Base-by-base conservation (phyloP, 1,140 invertebrate genomes). In the Calycopis cecrops region DNA sequence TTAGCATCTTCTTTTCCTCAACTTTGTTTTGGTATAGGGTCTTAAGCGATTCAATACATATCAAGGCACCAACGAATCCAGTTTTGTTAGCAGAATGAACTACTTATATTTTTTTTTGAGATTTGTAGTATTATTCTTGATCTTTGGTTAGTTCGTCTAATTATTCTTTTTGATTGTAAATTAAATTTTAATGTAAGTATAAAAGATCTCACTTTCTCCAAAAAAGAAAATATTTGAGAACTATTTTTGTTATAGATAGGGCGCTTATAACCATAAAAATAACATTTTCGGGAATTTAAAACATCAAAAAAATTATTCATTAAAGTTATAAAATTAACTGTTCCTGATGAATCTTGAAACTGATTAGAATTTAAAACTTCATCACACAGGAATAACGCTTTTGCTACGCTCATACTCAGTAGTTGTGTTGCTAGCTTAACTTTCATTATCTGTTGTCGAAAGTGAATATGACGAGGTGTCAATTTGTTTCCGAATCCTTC, bases 41-140 rank as follows among this genome's bases (percentile, higher is more conserved):
- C 55, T 59, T 59, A 2, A 55, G 10, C 35, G 53, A 55, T 52
- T 64, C 35, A 3, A 63, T 60, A 35, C 60, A 68, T n/a, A 52
- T 16, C 7, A 64, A 28, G 12, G 59, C 14, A 14, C 65, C 62
- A 6, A 65, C n/a, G 33, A 62, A 52, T 9, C 54, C 65, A 3
- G 62, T 67, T 57, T 58, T 63, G 57, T 34, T 51, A 54, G 56
- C 9, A 48, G n/a, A 33, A 51, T 37, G n/a, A 50, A 16, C 16
- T 48, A 57, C 37, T 55, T 8, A 35, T 38, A 3, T 9, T n/a
- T n/a, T n/a, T n/a, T n/a, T n/a, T n/a, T n/a, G n/a, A n/a, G n/a
- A n/a, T n/a, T n/a, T n/a, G n/a, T n/a, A n/a, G n/a, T n/a, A n/a
- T n/a, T n/a, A n/a, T n/a, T n/a, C n/a, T n/a, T n/a, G n/a, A n/a